Evolutionary conservation across 1,140 invertebrate genomes (phyloP).

Genomic region (Euwallacea similis): DNA sequence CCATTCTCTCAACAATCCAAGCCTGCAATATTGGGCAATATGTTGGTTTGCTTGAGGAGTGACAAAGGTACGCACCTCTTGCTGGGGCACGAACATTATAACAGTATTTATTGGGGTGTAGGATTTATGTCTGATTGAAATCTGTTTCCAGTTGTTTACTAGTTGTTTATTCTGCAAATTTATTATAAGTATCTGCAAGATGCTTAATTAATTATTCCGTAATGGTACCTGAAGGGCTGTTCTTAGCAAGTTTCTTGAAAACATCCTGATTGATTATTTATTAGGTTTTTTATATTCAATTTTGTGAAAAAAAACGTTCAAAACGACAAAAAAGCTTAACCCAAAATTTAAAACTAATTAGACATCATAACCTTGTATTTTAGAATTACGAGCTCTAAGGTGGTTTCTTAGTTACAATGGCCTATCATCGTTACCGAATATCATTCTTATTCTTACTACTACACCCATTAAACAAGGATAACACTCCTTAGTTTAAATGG

Average conservation of each 20-base stretch:
- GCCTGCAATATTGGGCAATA: constrained; percentile 65
- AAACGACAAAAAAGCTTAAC: too few relatives aligned
- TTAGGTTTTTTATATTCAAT: neutral
- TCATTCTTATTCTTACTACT: too few relatives aligned
- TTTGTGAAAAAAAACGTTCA: too few relatives aligned
- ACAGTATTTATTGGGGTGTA: constrained; percentile 87
- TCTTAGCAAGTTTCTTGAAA: constrained; percentile 33
- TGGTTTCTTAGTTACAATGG: too few relatives aligned
- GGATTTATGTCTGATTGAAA: constrained; percentile 61
- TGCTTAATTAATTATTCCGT: neutral
- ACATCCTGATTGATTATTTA: constrained; percentile 6
- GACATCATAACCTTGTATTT: too few relatives aligned
- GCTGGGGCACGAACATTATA: constrained; percentile 97
- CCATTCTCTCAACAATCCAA: constrained; percentile 99
- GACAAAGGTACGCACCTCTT: constrained; percentile 71
- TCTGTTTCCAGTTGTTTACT: constrained; percentile 22
- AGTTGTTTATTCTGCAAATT: constrained; percentile 29
- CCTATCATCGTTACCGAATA: too few relatives aligned
- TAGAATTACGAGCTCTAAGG: too few relatives aligned
- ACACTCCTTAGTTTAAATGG: too few relatives aligned
- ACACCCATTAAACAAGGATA: too few relatives aligned
- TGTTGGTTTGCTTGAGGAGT: neutral
- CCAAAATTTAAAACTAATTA: too few relatives aligned
- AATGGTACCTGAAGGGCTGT: constrained; percentile 18
- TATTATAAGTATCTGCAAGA: neutral